A percentile compares a stretch with the other conserved stretches of the same genome.
Conservation (phyloP, 2,888 invertebrate species). For the Junonia oenone region DNA sequence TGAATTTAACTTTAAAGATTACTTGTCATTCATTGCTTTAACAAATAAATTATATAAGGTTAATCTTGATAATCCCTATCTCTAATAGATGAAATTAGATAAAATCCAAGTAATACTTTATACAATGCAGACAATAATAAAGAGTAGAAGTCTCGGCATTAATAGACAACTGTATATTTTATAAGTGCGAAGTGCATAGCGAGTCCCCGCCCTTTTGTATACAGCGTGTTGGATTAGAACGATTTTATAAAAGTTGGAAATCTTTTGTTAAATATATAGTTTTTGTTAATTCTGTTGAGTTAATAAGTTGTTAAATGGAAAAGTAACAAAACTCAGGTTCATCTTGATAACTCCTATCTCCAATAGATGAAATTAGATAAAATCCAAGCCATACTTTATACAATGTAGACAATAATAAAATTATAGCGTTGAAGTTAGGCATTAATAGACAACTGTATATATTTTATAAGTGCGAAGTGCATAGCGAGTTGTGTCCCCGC, state of each 20-base stretch:
- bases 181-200: conserved; percentile 49
- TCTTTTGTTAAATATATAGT: too few relatives aligned
- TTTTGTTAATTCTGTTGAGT: too few relatives aligned
- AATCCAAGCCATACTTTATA: not conserved
- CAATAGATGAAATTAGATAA: not conserved
- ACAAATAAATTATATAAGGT: too few relatives aligned
- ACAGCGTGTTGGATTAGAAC: conserved; percentile 26
- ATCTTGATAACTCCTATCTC: too few relatives aligned
- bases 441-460: conserved; percentile 40
- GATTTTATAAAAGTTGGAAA: too few relatives aligned
- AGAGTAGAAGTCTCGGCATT: conserved; percentile 1
- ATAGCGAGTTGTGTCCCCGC: conserved; percentile 43
- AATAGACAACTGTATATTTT: conserved; percentile 44
- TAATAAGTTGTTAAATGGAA: too few relatives aligned
- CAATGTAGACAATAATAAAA: not conserved
- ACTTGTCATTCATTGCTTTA: too few relatives aligned
- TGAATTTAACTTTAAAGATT: too few relatives aligned
- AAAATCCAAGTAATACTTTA: not conserved
- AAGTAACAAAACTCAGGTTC: too few relatives aligned
- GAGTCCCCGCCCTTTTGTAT: conserved; percentile 40
- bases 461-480: conserved; percentile 51
- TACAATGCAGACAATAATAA: not conserved
- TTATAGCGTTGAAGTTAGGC: conserved; percentile 5
- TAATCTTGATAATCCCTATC: too few relatives aligned
- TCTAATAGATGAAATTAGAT: not conserved